These are phyloP conservation scores for Rhinichthys osculus DNA, from an alignment of 2,797 vertebrate genomes.

Conservation along the genomic window DNA sequence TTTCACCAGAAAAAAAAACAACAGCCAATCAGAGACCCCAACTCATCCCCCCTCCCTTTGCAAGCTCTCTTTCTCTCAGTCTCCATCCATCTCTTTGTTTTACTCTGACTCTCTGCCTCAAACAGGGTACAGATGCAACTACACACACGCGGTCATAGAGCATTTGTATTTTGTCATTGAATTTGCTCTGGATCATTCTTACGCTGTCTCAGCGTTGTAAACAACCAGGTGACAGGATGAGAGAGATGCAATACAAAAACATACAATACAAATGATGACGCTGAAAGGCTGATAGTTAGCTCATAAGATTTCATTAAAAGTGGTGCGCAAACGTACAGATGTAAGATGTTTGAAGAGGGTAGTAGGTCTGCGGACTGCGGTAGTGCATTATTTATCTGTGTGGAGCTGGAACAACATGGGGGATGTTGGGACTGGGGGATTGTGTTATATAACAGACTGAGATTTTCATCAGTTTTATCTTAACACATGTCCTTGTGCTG, in stretches of 20 bases:
- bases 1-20: slow-evolving; percentile 77
- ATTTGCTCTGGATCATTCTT: slow-evolving; percentile 32
- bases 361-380: neutral
- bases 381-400: slow-evolving; percentile 30
- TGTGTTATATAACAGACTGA: slow-evolving; percentile 69
- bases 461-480: slow-evolving; percentile 64
- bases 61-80: slow-evolving; percentile 41
- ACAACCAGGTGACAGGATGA: slow-evolving; percentile 5
- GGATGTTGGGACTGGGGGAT: slow-evolving; percentile 23
- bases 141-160: neutral
- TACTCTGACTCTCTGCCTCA: slow-evolving; percentile 35
- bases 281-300: neutral
- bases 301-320: neutral
- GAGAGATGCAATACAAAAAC: neutral
- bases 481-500: slow-evolving; percentile 55
- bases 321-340: neutral
- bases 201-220: neutral
- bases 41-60: slow-evolving; percentile 47
- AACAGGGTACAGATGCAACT: slow-evolving; percentile 17
- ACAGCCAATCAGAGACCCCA: slow-evolving; percentile 74
- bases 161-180: slow-evolving; percentile 9
- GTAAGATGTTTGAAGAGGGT: neutral
- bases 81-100: slow-evolving; percentile 49
- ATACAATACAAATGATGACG: neutral
- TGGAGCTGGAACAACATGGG: neutral